Percentiles rank a stretch among this genome's conserved stretches.
phyloP scores from a whole-genome alignment of 2,888 invertebrate species.

The Harmothoe impar region DNA sequence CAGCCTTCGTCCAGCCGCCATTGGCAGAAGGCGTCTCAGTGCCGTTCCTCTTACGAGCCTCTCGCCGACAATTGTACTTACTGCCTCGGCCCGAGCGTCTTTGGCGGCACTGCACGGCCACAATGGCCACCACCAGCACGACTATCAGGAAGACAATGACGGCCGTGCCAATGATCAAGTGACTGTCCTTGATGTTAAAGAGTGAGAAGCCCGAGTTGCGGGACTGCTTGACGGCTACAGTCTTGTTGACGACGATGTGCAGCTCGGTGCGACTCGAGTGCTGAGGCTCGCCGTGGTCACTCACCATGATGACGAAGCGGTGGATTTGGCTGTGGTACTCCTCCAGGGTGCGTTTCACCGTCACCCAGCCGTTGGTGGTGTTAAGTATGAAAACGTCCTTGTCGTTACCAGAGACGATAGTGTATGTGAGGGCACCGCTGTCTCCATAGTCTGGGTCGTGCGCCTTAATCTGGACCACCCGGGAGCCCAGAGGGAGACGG shows the following conservation, averaged over 20 bases:
- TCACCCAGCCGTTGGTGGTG: slow-evolving; percentile 58
- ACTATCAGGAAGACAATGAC: slow-evolving; percentile 58
- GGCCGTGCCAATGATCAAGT: slow-evolving; percentile 60
- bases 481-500: slow-evolving; percentile 36
- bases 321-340: slow-evolving; percentile 55
- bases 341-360: slow-evolving; percentile 45
- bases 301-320: slow-evolving; percentile 57
- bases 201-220: slow-evolving; percentile 63
- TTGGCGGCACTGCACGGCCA: slow-evolving; percentile 60
- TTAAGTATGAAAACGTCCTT: slow-evolving; percentile 58
- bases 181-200: slow-evolving; percentile 63
- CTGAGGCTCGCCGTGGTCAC: slow-evolving; percentile 62
- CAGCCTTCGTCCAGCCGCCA: slow-evolving; percentile 56
- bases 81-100: slow-evolving; percentile 38
- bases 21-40: slow-evolving; percentile 43
- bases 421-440: slow-evolving; percentile 59
- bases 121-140: slow-evolving; percentile 55
- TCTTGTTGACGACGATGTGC: slow-evolving; percentile 63
- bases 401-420: slow-evolving; percentile 59
- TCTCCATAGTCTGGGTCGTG: slow-evolving; percentile 57
- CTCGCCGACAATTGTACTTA: slow-evolving; percentile 62
- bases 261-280: slow-evolving; percentile 41
- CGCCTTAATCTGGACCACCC: slow-evolving; percentile 51
- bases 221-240: slow-evolving; percentile 48
- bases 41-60: slow-evolving; percentile 57